These are phyloP conservation scores for Agriopis aurantiaria DNA, from an alignment of 2,888 invertebrate species.

Conservation along the genomic window DNA sequence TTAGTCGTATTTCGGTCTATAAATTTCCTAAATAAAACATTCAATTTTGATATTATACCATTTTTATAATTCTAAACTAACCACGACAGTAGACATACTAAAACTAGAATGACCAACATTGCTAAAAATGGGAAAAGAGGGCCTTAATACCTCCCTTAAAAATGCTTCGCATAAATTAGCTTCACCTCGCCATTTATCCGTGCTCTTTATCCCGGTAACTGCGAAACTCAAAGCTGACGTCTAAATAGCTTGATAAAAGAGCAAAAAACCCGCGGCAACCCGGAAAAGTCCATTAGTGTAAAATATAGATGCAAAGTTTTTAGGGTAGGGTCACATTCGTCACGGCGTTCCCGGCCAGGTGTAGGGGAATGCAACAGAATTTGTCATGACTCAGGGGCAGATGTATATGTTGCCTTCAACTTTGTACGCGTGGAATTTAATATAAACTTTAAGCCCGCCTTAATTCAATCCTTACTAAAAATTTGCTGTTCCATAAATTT, in stretches of 20 bases:
- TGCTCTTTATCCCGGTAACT: conserved; percentile 29
- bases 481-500: too few relatives aligned
- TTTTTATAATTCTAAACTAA: too few relatives aligned
- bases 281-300: conserved; percentile 38
- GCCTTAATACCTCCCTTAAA: conserved; percentile 9
- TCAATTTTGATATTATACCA: too few relatives aligned
- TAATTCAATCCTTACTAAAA: too few relatives aligned
- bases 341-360: conserved; percentile 33
- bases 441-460: too few relatives aligned
- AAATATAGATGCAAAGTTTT: conserved; percentile 43
- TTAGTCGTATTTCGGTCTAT: too few relatives aligned
- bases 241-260: conserved; percentile 39
- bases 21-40: too few relatives aligned
- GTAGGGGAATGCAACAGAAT: conserved; percentile 58
- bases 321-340: conserved; percentile 35
- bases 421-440: too few relatives aligned
- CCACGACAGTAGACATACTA: too few relatives aligned
- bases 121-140: too few relatives aligned
- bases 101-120: too few relatives aligned
- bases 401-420: conserved; percentile 24
- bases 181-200: conserved; percentile 29
- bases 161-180: conserved; percentile 32
- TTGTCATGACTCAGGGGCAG: conserved; percentile 60
- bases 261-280: conserved; percentile 32
- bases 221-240: conserved; percentile 34